These are phyloP conservation scores for Phasia obesa DNA, from an alignment of 2,888 invertebrate genomes.

Conservation along the genomic window DNA sequence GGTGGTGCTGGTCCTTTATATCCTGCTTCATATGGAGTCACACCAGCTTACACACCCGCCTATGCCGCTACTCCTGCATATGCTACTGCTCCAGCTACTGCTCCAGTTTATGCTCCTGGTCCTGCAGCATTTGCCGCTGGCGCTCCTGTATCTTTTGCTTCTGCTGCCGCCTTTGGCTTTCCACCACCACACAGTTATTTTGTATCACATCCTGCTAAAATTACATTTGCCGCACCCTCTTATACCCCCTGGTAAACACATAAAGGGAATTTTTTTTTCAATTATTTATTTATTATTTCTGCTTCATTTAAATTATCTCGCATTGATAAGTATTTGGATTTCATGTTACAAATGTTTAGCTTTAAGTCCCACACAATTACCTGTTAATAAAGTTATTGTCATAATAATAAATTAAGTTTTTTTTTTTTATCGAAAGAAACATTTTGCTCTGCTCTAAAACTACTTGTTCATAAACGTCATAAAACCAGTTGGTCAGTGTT, in stretches of 20 bases:
- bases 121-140: constrained; percentile 10
- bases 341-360: constrained; percentile 49
- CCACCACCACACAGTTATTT: neutral
- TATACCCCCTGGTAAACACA: constrained; percentile 68
- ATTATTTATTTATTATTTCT: constrained; percentile 71
- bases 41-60: constrained; percentile 8
- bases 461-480: neutral
- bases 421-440: neutral
- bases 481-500: constrained; percentile 71
- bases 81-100: constrained; percentile 46
- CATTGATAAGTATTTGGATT: neutral
- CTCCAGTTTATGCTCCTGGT: neutral
- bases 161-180: neutral
- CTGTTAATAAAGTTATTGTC: constrained; percentile 33
- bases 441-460: neutral
- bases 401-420: neutral
- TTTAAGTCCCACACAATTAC: constrained; percentile 19
- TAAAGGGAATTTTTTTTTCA: neutral
- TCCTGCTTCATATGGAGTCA: neutral
- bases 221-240: constrained; percentile 24
- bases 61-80: constrained; percentile 4
- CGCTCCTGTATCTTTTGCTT: constrained; percentile 38
- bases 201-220: neutral
- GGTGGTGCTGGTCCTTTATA: constrained; percentile 3
- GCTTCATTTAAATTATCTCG: constrained; percentile 13